Conservation (phyloP, 1,140 invertebrate genomes). For the Rhopalosiphum maidis region DNA sequence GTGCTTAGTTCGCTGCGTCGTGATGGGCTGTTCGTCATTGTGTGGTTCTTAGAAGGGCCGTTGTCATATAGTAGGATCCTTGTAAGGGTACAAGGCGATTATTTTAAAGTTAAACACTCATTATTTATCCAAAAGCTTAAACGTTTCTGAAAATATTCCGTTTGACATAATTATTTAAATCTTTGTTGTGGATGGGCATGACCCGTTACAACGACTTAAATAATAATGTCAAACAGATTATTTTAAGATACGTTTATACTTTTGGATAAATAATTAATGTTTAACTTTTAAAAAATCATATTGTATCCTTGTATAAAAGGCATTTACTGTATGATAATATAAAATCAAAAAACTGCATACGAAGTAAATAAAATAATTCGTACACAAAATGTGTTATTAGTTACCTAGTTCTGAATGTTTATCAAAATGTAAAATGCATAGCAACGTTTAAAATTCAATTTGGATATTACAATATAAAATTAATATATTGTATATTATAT, state of each 20-base stretch:
- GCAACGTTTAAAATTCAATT: rapidly evolving
- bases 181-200: no score
- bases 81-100: not conserved
- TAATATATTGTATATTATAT: not conserved
- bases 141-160: not conserved
- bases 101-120: not conserved
- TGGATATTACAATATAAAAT: not conserved
- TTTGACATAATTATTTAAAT: not conserved
- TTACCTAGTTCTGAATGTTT: not conserved
- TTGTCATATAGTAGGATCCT: no score
- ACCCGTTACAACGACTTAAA: no score
- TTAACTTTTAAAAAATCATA: not conserved
- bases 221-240: not conserved
- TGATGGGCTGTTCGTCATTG: no score
- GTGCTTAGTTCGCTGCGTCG: no score
- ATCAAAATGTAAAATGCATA: not conserved
- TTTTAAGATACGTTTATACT: not conserved
- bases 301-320: not conserved
- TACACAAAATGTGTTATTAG: not conserved
- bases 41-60: no score
- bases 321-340: not conserved
- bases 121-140: not conserved
- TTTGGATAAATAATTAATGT: not conserved
- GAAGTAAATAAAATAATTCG: not conserved
- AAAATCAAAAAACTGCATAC: not conserved